Conservation (phyloP, 2,113 vertebrate genomes). For the Vidua macroura region DNA sequence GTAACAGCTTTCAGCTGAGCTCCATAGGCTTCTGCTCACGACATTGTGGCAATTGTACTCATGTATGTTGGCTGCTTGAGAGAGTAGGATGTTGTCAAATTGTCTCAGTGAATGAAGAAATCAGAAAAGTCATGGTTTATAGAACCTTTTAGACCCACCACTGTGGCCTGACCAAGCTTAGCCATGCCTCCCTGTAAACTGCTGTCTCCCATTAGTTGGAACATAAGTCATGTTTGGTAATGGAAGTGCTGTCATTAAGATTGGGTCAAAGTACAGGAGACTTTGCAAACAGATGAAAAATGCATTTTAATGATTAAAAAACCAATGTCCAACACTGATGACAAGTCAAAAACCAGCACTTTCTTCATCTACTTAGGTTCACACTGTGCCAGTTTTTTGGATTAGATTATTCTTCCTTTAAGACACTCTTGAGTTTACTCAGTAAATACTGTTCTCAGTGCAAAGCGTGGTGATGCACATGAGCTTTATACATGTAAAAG, state of each 20-base stretch:
- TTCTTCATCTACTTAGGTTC: not conserved
- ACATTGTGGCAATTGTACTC: not conserved
- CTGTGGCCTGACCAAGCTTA: not conserved
- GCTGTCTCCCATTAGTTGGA: not conserved
- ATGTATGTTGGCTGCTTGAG: not conserved
- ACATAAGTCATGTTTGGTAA: not conserved
- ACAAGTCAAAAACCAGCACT: not conserved
- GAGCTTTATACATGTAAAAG: not conserved
- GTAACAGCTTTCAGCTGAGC: not conserved
- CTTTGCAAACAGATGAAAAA: not conserved
- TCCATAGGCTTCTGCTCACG: not conserved
- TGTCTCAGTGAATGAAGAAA: not conserved
- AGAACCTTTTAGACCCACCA: not conserved
- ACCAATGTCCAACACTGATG: not conserved
- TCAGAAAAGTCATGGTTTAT: not conserved
- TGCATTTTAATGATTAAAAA: not conserved
- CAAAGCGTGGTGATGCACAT: not conserved
- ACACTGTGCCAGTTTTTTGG: not conserved
- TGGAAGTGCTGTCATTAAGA: not conserved
- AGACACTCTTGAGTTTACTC: not conserved
- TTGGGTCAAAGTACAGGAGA: not conserved
- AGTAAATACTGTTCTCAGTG: not conserved
- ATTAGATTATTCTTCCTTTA: not conserved
- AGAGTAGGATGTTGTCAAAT: not conserved
- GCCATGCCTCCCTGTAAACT: not conserved